Evolutionary conservation across 1,140 invertebrate species (phyloP).

Genomic region (Asobara japonica): DNA sequence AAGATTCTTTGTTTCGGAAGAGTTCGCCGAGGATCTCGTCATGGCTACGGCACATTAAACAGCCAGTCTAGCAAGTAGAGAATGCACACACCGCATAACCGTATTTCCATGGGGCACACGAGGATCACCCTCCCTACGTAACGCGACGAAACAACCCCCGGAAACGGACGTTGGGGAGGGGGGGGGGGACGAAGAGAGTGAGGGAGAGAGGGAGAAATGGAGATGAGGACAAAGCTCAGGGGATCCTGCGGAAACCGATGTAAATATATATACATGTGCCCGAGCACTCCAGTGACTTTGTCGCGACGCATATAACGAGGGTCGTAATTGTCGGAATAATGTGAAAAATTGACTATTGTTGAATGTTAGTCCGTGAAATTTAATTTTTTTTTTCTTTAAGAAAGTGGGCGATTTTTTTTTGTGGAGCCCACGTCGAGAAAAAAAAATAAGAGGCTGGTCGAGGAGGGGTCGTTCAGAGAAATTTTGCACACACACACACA

Average conservation of each 20-base stretch:
- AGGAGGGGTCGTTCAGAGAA: not conserved
- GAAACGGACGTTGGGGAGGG: constrained; percentile 27
- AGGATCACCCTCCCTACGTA: not conserved
- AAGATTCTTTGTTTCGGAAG: constrained; percentile 31
- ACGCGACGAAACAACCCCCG: constrained; percentile 27
- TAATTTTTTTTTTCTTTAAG: constrained; percentile 10
- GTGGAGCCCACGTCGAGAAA: not conserved
- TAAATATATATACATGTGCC: constrained; percentile 24
- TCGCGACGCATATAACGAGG: constrained; percentile 24
- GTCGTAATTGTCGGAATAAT: constrained; percentile 25
- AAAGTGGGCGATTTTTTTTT: not conserved
- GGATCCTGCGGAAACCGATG: constrained; percentile 22
- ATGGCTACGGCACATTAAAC: constrained; percentile 56
- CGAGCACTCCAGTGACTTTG: constrained; percentile 22
- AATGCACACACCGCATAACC: constrained; percentile 15
- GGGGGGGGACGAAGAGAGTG: no score
- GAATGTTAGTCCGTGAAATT: not conserved
- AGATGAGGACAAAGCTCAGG: constrained; percentile 13
- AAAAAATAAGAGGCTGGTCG: not conserved
- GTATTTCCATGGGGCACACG: not conserved
- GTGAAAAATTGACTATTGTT: constrained; percentile 1
- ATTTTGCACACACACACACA: not conserved
- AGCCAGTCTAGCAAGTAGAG: constrained; percentile 36
- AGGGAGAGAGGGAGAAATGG: not conserved
- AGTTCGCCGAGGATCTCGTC: constrained; percentile 20